Evolutionary conservation across 2,888 invertebrate genomes (phyloP).

Genomic region (Hirtodrosophila duncani): DNA sequence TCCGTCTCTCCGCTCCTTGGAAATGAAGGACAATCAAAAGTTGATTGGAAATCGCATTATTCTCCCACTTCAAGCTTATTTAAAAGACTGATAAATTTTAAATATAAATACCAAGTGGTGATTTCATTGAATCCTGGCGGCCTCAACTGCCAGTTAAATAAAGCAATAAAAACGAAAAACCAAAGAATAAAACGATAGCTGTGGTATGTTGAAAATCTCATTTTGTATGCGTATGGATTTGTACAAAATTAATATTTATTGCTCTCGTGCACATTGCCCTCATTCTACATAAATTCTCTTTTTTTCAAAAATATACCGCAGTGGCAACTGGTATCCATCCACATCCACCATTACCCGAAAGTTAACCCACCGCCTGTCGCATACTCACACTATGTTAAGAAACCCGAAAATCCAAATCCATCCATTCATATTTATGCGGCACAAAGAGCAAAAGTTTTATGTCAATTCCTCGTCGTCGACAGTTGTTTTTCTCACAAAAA

Average conservation of each 20-base stretch:
- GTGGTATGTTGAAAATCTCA: conserved; percentile 47
- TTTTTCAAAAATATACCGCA: conserved; percentile 32
- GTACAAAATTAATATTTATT: conserved; percentile 68
- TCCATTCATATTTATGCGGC: conserved; percentile 70
- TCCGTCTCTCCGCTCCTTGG: too few relatives aligned
- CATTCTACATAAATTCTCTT: conserved; percentile 17
- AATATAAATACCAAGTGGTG: too few relatives aligned
- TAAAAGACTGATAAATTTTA: too few relatives aligned
- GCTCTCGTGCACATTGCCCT: conserved; percentile 50
- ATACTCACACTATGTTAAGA: not conserved
- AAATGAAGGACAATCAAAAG: too few relatives aligned
- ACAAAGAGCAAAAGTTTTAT: conserved; percentile 69
- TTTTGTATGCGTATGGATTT: conserved; percentile 63
- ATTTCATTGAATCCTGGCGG: too few relatives aligned
- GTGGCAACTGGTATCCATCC: conserved; percentile 40
- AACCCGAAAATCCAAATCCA: conserved; percentile 49
- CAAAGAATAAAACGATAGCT: conserved; percentile 22
- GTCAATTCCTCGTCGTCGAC: conserved; percentile 58
- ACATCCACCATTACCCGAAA: not conserved
- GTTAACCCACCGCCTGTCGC: conserved; percentile 4
- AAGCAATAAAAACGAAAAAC: conserved; percentile 22
- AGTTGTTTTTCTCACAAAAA: conserved; percentile 67
- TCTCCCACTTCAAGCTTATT: too few relatives aligned
- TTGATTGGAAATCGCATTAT: too few relatives aligned
- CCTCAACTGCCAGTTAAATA: conserved; percentile 13